Evolutionary conservation across 2,888 invertebrate genomes (phyloP).

Genomic region (Patella depressa): DNA sequence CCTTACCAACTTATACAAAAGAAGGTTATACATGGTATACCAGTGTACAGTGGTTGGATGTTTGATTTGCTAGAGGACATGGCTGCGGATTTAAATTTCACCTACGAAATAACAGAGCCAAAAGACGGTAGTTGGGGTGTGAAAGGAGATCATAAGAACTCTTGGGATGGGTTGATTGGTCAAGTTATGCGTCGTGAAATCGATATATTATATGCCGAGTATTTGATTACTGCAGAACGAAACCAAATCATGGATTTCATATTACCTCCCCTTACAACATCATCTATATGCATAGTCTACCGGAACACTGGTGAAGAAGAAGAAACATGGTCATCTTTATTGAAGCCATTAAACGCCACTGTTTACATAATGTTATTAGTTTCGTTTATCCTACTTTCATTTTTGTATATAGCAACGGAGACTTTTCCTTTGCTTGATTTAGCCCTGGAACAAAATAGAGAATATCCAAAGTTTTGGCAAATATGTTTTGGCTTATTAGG

Average conservation of each 20-base stretch:
- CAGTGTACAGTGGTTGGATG: constrained; percentile 12
- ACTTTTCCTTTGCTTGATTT: neutral
- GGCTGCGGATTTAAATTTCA: constrained; percentile 14
- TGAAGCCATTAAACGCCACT: constrained; percentile 1
- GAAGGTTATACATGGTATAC: neutral
- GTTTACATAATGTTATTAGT: neutral
- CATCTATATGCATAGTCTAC: constrained; percentile 9
- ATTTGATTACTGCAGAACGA: constrained; percentile 3
- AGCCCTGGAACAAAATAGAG: neutral
- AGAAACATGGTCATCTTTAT: neutral
- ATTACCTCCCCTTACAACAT: constrained; percentile 13
- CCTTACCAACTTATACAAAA: constrained; percentile 8
- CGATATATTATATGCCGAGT: constrained; percentile 13
- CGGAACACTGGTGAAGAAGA: constrained; percentile 10
- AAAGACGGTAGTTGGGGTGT: constrained; percentile 16
- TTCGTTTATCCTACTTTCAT: constrained; percentile 1
- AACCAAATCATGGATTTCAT: constrained; percentile 17
- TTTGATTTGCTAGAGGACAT: constrained; percentile 1
- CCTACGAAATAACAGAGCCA: constrained; percentile 15
- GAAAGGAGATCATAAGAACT: neutral
- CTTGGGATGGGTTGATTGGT: neutral
- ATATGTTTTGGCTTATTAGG: constrained; percentile 6
- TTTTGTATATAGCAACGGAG: constrained; percentile 4
- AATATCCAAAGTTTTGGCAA: neutral
- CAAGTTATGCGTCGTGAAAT: neutral